Percentiles rank a stretch among this genome's conserved stretches.
Conservation (phyloP, 2,888 invertebrate genomes). For the Reticulitermes lucifugus region DNA sequence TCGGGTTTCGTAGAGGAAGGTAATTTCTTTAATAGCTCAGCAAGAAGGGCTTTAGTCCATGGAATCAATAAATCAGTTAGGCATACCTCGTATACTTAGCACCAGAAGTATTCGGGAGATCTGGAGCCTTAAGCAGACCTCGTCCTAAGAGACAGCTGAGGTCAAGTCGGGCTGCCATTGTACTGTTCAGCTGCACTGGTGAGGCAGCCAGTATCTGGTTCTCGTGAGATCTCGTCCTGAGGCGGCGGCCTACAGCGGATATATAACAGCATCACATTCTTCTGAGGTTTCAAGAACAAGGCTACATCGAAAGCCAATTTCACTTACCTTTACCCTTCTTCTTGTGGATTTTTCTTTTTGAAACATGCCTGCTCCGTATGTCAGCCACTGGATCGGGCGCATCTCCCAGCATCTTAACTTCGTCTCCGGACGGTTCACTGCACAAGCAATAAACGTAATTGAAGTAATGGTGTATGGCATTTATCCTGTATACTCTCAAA, state of each 20-base stretch:
- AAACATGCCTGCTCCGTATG: not conserved
- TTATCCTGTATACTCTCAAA: too few species aligned
- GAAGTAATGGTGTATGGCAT: too few species aligned
- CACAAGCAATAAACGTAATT: not conserved
- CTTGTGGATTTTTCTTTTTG: constrained; percentile 17
- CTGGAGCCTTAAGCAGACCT: constrained; percentile 50
- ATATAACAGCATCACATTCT: too few species aligned
- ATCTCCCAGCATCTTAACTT: constrained; percentile 8
- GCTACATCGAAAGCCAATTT: not conserved
- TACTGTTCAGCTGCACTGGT: constrained; percentile 21
- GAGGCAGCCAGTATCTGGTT: constrained; percentile 48
- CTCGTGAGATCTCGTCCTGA: constrained; percentile 19
- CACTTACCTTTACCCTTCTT: constrained; percentile 32
- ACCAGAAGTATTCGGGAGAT: constrained; percentile 40
- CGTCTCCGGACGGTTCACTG: not conserved
- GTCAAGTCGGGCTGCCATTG: constrained; percentile 45
- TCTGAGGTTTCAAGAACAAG: not conserved
- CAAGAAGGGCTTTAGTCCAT: too few species aligned
- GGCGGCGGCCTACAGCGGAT: not conserved
- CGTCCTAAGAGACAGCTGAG: constrained; percentile 48
- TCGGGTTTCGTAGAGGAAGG: too few species aligned
- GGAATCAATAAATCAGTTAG: not conserved
- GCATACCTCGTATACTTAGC: constrained; percentile 49
- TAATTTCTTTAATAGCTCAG: too few species aligned
- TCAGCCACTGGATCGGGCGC: not conserved